Base-by-base conservation (phyloP, 2,113 vertebrate species). In the Paracanthobrama guichenoti region DNA sequence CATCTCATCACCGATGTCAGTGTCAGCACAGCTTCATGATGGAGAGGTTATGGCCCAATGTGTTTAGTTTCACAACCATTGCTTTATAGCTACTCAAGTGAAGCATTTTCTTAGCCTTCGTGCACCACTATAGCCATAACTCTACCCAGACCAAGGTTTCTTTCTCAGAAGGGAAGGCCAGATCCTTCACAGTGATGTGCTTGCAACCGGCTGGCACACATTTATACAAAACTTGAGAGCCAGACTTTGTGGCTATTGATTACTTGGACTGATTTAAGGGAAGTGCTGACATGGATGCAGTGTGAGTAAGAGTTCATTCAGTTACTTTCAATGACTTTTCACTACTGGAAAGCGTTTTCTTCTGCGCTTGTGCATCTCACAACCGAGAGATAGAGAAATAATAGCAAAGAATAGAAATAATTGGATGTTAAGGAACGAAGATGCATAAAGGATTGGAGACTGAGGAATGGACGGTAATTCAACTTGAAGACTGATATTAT, bases 301-400 rank as follows among this genome's bases (percentile, higher is more conserved):
- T 83, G 35, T 24, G 18, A 28, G 59, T 66, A 46, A 73, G 48
- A 6, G 69, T 28, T 60, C 74, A 28, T 77, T 44, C 22, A 62
- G 82, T 77, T 76, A 72, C 62, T 66, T 80, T 59, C 42, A 73
- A 26, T 53, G 18, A 79, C 67, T 82, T 44, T 84, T 76, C 57
- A 82, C 12, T 48, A n/a, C 55, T 79, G 55, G 31, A 55, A 28
- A 42, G 53, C 77, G 59, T 81, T 60, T 79, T 42, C 50, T 50
- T 71, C 6, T 50, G 48, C 48, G 16, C 13, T 55, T 50, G 48
- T 75, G n/a, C 2, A 0, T 53, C 72, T 77, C 50, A n/a, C 16
- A 77, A 24, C 44, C 22, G 6, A 62, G n/a, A 62, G 31, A 22
- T 18, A 0, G 71, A 85, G 16, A 60, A n/a, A 46, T 26, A 79